Evolutionary conservation across 2,113 vertebrate genomes (phyloP), one percentile per base, ranked within the genome.

Genomic region (Takifugu flavidus): DNA sequence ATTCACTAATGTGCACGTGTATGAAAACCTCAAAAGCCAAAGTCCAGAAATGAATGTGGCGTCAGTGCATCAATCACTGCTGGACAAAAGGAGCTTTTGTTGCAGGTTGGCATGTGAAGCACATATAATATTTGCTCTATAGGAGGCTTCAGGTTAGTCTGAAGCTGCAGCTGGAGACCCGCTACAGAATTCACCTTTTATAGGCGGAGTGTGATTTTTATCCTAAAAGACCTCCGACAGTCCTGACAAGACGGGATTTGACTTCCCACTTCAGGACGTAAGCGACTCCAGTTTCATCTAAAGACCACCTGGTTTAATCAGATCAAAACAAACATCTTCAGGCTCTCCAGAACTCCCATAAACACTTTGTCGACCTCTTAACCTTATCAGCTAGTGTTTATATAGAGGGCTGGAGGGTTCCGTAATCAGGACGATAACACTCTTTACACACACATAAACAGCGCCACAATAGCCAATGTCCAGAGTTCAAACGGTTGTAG

Each of bases 311-410:
- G 63, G 5, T 62, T 79, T 76, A 57, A 74, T 56, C 20, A 65
- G 75, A 68, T 56, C 69, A 64, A 55, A 80, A 62, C 79, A 88
- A 88, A 86, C 80, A 85, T 28, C 56, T 52, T 28, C 49, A 59
- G 59, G 64, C 65, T 51, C 69, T 80, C 49, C 71, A 58, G 74
- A 65, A 77, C 45, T n/a, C 65, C 67, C 77, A 78, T 88, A 85
- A 85, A 88, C 56, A 59, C 72, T 69, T 46, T 64, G 80, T 70
- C 67, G 74, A 64, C 52, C 78, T 82, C 74, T 75, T 1, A 25
- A 50, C 57, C 77, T 81, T 88, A 86, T 88, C 84, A 84, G 80
- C 74, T 58, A 52, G 65, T 89, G 80, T 90, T 91, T 91, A 86
- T 80, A 55, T 78, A 92, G 85, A 87, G 87, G 87, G 88, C 67